These are phyloP conservation scores for Cerastis leucographa DNA, from an alignment of 2,888 invertebrate species.

Conservation along the genomic window DNA sequence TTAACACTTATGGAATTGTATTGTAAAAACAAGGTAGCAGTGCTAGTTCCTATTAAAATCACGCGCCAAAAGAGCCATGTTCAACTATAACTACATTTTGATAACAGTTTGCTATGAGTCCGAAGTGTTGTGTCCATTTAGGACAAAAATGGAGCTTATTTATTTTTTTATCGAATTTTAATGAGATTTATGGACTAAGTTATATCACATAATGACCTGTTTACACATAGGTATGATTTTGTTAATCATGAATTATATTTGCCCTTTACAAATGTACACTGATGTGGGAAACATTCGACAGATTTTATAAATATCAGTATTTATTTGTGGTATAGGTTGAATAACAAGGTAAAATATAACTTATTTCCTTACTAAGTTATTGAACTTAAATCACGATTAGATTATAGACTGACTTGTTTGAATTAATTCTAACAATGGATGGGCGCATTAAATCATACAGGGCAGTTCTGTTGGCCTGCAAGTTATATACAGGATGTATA, in stretches of 20 bases:
- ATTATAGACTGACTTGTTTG: constrained; percentile 17
- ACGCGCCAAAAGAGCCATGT: background rate
- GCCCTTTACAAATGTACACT: background rate
- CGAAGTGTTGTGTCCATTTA: constrained; percentile 35
- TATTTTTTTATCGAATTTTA: constrained; percentile 59
- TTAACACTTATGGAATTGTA: background rate
- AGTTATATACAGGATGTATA: constrained; percentile 21
- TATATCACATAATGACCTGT: constrained; percentile 26
- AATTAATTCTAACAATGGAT: constrained; percentile 4
- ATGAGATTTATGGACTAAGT: constrained; percentile 56
- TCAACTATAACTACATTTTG: constrained; percentile 11
- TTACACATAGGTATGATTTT: constrained; percentile 32
- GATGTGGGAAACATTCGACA: background rate
- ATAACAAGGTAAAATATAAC: constrained; percentile 5
- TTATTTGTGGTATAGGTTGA: constrained; percentile 15
- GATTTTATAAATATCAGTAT: constrained; percentile 26
- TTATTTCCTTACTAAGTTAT: constrained; percentile 8
- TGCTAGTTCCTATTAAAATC: background rate
- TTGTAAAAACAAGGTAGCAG: background rate
- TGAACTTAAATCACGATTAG: constrained; percentile 19
- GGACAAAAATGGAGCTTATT: constrained; percentile 60
- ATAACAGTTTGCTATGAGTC: constrained; percentile 28
- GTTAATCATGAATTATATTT: constrained; percentile 26
- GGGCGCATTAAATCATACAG: constrained; percentile 13
- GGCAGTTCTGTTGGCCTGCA: background rate